Evolutionary conservation across 2,888 invertebrate species (phyloP).

Genomic region (Ceraclea dissimilis): DNA sequence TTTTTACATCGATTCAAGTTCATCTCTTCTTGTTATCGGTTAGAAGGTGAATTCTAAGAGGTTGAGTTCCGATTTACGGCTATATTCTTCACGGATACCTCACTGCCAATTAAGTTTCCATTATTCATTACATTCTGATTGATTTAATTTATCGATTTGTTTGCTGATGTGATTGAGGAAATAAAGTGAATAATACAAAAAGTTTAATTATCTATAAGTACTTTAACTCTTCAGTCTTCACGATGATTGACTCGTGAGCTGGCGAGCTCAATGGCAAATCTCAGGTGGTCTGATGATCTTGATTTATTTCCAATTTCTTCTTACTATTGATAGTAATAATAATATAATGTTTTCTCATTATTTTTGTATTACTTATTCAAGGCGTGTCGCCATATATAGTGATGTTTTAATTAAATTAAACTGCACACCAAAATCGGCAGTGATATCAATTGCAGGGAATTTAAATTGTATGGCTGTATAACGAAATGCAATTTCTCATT

Average conservation of each 20-base stretch:
- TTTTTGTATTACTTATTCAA: not conserved
- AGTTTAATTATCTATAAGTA: not conserved
- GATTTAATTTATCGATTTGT: not conserved
- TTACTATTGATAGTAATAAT: not conserved
- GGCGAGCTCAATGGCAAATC: not conserved
- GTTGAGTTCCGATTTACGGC: no score
- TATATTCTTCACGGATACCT: no score
- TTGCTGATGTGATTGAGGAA: not conserved
- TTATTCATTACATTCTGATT: no score
- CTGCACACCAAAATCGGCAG: not conserved
- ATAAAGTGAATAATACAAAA: no score
- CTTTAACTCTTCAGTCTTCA: no score
- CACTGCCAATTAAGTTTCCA: no score
- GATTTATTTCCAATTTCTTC: not conserved
- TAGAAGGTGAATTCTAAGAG: no score
- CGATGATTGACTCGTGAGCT: not conserved
- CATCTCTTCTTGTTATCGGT: no score
- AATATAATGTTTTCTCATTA: not conserved
- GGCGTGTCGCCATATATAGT: slow-evolving; percentile 4
- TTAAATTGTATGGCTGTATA: slow-evolving; percentile 5
- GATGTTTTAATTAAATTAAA: slow-evolving; percentile 7
- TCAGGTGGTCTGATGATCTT: not conserved
- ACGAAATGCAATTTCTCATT: slow-evolving; percentile 13
- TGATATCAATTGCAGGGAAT: slow-evolving; percentile 5
- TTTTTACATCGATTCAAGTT: no score